These are phyloP conservation scores for Ispidina picta DNA, from an alignment of 2,797 vertebrate genomes.

Conservation along the genomic window DNA sequence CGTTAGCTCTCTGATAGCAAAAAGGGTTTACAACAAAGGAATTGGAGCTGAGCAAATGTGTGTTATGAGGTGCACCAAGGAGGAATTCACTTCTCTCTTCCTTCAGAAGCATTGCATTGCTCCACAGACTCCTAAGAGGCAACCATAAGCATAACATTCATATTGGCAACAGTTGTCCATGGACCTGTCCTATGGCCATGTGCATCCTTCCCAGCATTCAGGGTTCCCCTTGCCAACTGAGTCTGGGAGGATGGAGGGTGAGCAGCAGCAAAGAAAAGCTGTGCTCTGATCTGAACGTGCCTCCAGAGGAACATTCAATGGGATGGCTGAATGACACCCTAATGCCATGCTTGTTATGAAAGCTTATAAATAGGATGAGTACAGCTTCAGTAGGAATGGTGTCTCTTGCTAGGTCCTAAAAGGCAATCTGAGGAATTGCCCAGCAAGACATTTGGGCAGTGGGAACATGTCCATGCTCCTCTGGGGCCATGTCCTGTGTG, in stretches of 20 bases:
- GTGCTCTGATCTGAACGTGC: neutral
- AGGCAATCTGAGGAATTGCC: neutral
- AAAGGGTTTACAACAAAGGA: neutral
- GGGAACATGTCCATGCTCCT: neutral
- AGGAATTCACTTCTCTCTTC: neutral
- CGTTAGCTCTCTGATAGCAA: neutral
- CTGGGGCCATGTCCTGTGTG: accelerated
- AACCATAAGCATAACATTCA: neutral
- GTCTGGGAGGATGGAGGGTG: neutral
- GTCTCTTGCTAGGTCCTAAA: neutral
- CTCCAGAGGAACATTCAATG: neutral
- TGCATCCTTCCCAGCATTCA: accelerated
- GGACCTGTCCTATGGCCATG: neutral
- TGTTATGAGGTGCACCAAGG: neutral
- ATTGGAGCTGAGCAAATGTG: neutral
- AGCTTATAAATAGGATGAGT: neutral
- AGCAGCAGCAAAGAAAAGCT: neutral
- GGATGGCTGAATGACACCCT: neutral
- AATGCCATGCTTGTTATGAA: accelerated
- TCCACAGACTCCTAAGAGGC: too few relatives aligned
- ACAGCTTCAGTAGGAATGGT: neutral
- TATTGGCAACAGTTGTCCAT: neutral
- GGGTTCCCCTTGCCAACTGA: neutral
- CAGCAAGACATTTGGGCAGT: neutral
- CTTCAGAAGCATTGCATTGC: neutral